Evolutionary conservation across 2,113 vertebrate species (phyloP), one percentile per base, ranked within the genome.

Genomic region (Anhinga rufa): DNA sequence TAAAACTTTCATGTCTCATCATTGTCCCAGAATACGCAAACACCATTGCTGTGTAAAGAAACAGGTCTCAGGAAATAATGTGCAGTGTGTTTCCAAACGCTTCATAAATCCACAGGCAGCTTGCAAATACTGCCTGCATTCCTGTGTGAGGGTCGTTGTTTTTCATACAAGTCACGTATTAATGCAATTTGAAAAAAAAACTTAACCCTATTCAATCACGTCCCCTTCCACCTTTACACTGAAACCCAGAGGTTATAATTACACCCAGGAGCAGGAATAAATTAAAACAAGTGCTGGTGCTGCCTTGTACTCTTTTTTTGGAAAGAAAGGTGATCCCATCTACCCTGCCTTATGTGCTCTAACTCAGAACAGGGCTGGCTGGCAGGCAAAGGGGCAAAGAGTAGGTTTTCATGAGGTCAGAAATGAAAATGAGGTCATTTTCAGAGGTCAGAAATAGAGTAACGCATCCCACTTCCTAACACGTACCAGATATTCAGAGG

Each of bases 101-200:
- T 95, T 91, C 82, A 88, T 92, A 82, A 92, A 94, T 90, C 74
- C 64, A 86, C 54, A 82, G 69, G 79, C 90, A 95, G 93, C 61
- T 79, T 87, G 72, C 64, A 91, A 91, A 74, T 36, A 38, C 46
- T 52, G 85, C 75, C 88, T 57, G 70, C 69, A 48, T 90, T 88
- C 79, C 61, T 89, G 9, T 32, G 38, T 83, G 57, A 94, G 66
- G 48, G 44, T 51, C 46, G 48, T 6, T 88, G 82, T 55, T 93
- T 87, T 88, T 95, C 86, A 92, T n/a, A n/a, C 22, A 91, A 70
- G 85, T 93, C 78, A 93, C 3, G 1, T 86, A 95, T 79, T 82
- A 88, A 91, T 55, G 68, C 46, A 80, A 69, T 58, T 71, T 31
- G 9, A 9, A 74, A 74, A 76, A 92, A 54, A 77, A 29, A 18